A percentile compares a stretch with the other conserved stretches of the same genome.
Evolutionary conservation across 2,113 vertebrate genomes (phyloP).

Genomic region (Climacteris rufus): DNA sequence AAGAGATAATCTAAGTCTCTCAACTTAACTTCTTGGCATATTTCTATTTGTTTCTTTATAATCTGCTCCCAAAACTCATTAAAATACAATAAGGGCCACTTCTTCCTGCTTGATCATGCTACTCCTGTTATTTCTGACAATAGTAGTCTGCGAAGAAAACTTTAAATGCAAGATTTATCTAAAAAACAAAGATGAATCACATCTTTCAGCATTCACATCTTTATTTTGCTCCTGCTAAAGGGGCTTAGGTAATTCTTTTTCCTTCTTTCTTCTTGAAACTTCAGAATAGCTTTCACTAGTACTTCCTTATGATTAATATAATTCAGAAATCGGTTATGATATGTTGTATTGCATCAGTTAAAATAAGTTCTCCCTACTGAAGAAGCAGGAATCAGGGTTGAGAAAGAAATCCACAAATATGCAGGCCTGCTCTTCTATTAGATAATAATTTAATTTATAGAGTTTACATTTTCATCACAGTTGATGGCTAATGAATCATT

Average conservation of each 20-base stretch:
- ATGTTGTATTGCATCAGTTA: background rate
- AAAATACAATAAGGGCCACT: background rate
- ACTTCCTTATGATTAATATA: background rate
- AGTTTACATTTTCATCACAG: background rate
- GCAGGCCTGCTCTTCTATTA: background rate
- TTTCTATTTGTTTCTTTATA: background rate
- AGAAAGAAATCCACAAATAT: background rate
- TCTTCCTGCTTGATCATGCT: background rate
- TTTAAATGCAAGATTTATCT: background rate
- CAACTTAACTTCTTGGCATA: background rate
- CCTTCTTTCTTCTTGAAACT: background rate
- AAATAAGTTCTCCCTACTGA: background rate
- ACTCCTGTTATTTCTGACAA: background rate
- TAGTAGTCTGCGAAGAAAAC: background rate
- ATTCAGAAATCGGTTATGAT: background rate
- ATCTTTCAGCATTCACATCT: background rate
- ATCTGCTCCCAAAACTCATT: background rate
- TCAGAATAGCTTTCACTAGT: background rate
- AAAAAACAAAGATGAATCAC: background rate
- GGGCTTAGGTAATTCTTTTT: background rate
- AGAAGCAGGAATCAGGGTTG: background rate
- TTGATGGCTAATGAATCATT: background rate
- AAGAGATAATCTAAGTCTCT: background rate
- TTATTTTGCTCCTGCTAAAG: background rate
- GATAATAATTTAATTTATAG: background rate